A percentile compares a stretch with the other conserved stretches of the same genome.
Conservation (phyloP, 2,888 invertebrate genomes). For the Platerodrilus igneus region DNA sequence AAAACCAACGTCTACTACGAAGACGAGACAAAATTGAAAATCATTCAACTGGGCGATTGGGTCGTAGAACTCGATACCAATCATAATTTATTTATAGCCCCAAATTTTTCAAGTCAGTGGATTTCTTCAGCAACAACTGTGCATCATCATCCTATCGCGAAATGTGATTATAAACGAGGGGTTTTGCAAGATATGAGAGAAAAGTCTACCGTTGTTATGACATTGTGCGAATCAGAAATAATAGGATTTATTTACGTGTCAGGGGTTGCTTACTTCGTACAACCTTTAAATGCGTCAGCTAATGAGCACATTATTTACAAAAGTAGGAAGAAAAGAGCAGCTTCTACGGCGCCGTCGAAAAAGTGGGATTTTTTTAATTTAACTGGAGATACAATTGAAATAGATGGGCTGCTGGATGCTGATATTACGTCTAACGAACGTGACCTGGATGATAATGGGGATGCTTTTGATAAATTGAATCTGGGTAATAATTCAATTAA, state of each 20-base stretch:
- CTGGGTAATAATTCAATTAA: constrained; percentile 15
- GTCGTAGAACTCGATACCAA: constrained; percentile 34
- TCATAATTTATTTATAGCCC: constrained; percentile 35
- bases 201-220: constrained; percentile 36
- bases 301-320: constrained; percentile 15
- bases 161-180: constrained; percentile 39
- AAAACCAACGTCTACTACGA: constrained; percentile 30
- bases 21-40: constrained; percentile 31
- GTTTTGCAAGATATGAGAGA: constrained; percentile 33
- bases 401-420: constrained; percentile 35
- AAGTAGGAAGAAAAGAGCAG: constrained; percentile 10
- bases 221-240: constrained; percentile 34
- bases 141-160: constrained; percentile 18
- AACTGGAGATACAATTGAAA: constrained; percentile 49
- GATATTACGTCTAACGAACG: constrained; percentile 19
- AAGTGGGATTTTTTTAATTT: constrained; percentile 45
- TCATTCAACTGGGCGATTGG: constrained; percentile 38
- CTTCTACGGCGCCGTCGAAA: neutral
- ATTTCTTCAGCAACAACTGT: constrained; percentile 28
- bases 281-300: constrained; percentile 31
- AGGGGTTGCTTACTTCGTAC: constrained; percentile 35
- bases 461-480: constrained; percentile 10
- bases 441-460: constrained; percentile 12
- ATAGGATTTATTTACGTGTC: constrained; percentile 38
- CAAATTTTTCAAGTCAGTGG: constrained; percentile 35